Conservation (phyloP, 2,113 vertebrate species). For the Epinephelus moara region DNA sequence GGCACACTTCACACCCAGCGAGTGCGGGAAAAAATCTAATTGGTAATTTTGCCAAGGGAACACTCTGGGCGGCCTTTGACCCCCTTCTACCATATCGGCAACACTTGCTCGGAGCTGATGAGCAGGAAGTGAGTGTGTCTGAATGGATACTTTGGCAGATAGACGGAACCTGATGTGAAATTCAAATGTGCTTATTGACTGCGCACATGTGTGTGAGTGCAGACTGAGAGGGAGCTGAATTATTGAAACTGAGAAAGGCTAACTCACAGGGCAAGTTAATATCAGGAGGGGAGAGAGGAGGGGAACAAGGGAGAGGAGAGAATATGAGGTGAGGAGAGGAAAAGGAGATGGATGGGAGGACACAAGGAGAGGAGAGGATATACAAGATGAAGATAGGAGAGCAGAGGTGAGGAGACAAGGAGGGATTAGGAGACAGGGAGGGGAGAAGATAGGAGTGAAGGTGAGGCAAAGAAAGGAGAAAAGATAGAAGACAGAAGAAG, state of each 20-base stretch:
- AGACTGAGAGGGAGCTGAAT: conserved; percentile 36
- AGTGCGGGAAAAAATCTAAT: conserved; percentile 44
- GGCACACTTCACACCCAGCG: conserved; percentile 42
- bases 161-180: conserved; percentile 52
- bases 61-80: conserved; percentile 61
- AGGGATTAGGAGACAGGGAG: background rate
- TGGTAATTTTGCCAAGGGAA: conserved; percentile 67
- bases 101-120: conserved; percentile 35
- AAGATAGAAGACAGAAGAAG: background rate
- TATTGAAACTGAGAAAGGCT: conserved; percentile 43
- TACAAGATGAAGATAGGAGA: background rate
- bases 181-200: conserved; percentile 46
- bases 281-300: background rate
- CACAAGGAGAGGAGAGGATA: background rate
- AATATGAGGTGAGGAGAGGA: background rate
- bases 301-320: background rate
- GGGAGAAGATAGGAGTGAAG: background rate
- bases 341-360: background rate
- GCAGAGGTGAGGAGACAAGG: background rate
- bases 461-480: background rate
- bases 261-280: conserved; percentile 23
- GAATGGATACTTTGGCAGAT: conserved; percentile 34
- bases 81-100: conserved; percentile 42
- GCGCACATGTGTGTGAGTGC: conserved; percentile 11
- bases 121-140: conserved; percentile 42